A percentile compares a stretch with the other conserved stretches of the same genome.
phyloP scores from a whole-genome alignment of 2,888 invertebrate species.

The Sinelater perroti region DNA sequence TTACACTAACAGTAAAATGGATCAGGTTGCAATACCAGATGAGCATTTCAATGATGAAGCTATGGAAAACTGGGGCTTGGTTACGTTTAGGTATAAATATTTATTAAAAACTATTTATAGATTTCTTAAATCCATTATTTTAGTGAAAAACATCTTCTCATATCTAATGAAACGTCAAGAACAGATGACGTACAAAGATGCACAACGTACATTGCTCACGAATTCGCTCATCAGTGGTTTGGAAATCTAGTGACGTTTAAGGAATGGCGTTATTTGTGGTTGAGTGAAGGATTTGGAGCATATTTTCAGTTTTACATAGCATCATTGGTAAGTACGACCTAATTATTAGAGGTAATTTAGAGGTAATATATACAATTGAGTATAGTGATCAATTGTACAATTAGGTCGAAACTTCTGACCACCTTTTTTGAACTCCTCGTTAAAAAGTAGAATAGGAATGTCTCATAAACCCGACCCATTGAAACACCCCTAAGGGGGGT shows the following conservation, averaged over 20 bases:
- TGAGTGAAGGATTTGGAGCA: constrained; percentile 34
- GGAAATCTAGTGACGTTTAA: constrained; percentile 60
- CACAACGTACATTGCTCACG: constrained; percentile 71
- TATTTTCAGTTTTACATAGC: constrained; percentile 28
- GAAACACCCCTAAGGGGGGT: too few species aligned
- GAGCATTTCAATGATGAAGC: constrained; percentile 77
- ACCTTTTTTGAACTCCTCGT: too few species aligned
- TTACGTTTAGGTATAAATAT: constrained; percentile 71
- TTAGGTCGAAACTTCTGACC: too few species aligned
- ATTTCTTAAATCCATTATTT: neutral
- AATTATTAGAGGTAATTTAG: too few species aligned
- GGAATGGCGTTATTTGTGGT: constrained; percentile 27
- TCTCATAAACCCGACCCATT: too few species aligned
- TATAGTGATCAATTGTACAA: too few species aligned
- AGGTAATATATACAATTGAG: too few species aligned
- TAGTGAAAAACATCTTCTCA: constrained; percentile 27
- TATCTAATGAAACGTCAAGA: constrained; percentile 25
- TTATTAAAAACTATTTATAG: neutral
- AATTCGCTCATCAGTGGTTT: constrained; percentile 82
- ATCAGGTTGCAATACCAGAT: constrained; percentile 83
- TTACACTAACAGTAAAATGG: constrained; percentile 68
- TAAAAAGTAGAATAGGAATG: too few species aligned
- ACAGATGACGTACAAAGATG: constrained; percentile 28
- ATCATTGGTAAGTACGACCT: constrained; percentile 19
- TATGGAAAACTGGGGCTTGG: constrained; percentile 95